Conservation (phyloP, 2,888 invertebrate genomes). For the Mythimna pallens region DNA sequence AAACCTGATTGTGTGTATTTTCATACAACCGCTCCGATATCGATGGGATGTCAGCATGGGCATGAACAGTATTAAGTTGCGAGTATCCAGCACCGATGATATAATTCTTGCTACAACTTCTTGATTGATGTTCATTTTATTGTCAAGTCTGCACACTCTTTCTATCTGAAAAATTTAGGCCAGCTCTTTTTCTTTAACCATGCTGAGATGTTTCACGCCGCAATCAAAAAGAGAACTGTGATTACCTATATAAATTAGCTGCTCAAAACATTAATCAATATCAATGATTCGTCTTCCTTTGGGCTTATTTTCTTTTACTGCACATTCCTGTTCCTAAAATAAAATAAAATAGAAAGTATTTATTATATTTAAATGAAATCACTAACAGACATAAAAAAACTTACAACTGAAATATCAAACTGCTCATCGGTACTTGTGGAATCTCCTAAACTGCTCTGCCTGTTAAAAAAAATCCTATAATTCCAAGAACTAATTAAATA, state of each 20-base stretch:
- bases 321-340: too few species aligned
- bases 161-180: too few species aligned
- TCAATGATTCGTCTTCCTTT: not conserved
- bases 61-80: not conserved
- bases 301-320: not conserved
- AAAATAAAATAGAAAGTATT: too few species aligned
- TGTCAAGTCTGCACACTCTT: not conserved
- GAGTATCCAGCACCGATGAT: not conserved
- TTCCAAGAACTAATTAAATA: too few species aligned
- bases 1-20: not conserved
- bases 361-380: too few species aligned
- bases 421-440: not conserved
- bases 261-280: too few species aligned
- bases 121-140: conserved; percentile 6
- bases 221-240: too few species aligned
- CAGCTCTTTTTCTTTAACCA: too few species aligned
- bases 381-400: not conserved
- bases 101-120: not conserved
- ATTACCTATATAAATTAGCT: too few species aligned
- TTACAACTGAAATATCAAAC: too few species aligned
- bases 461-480: too few species aligned
- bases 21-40: not conserved
- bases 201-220: too few species aligned
- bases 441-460: not conserved
- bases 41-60: not conserved